Base-by-base conservation (phyloP, 2,113 vertebrate genomes). In the Microcebus tavaratra region DNA sequence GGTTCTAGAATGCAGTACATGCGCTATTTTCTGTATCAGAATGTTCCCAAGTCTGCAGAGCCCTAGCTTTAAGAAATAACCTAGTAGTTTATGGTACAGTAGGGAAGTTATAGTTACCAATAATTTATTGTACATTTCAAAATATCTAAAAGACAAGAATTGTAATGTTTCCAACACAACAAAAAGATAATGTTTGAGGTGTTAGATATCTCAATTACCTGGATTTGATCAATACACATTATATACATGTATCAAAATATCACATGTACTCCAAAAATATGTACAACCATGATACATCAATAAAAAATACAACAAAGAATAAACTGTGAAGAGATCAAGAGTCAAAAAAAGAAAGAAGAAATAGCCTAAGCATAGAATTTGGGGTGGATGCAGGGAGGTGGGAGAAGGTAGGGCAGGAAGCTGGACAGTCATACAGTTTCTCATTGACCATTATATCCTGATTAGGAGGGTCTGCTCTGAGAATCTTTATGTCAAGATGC, bases 401-500 rank as follows among this genome's bases (percentile, higher is more conserved):
- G 31, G 7, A 3, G 13, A 18, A 29, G 1, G 4, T 1, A 0
- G n/a, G 8, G 20, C 10, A 18, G 48, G 57, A 81, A 14, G 18
- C 27, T 34, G 8, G 18, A 83, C 4, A 11, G 4, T 39, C 55
- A 17, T 14, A 42, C 2, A 29, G 8, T 65, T 91, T 86, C 68
- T 23, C 36, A 23, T 82, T 89, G 75, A 75, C 57, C 0, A 36
- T 7, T 23, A 1, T 73, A 42, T 59, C 7, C 82, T 63, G 25
- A 75, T n/a, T 48, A 75, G 79, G 29, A 76, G 25, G n/a, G 9
- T 87, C 15, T 79, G 17, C 23, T 83, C 68, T 70, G 55, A 48
- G 25, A 81, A 88, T 87, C 36, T 87, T 50, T 61, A 2, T 73
- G 36, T 61, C 48, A 75, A 90, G 68, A 20, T 75, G 21, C 45